Conservation (phyloP, 2,797 vertebrate species). For the Lithobates pipiens region DNA sequence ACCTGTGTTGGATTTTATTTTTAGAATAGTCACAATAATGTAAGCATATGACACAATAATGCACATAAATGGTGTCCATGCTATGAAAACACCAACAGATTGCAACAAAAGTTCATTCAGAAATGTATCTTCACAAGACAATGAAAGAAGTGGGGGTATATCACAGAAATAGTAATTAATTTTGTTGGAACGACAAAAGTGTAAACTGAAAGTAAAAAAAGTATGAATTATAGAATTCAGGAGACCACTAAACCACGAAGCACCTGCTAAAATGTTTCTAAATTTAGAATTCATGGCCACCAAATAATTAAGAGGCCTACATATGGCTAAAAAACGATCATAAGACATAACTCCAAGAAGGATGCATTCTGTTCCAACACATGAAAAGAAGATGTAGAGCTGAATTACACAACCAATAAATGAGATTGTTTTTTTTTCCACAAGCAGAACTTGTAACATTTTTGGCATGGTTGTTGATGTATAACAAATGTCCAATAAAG, state of each 20-base stretch:
- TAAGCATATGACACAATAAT: slow-evolving; percentile 66
- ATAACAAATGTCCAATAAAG: slow-evolving; percentile 68
- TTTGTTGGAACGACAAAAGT: slow-evolving; percentile 65
- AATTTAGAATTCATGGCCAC: slow-evolving; percentile 58
- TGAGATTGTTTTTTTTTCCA: slow-evolving; percentile 63
- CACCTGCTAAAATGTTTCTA: slow-evolving; percentile 46
- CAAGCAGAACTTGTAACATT: slow-evolving; percentile 66
- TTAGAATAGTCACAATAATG: slow-evolving; percentile 64
- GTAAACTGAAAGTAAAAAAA: slow-evolving; percentile 60
- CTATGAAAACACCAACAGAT: slow-evolving; percentile 63
- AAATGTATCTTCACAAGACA: slow-evolving; percentile 67
- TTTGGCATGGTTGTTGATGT: slow-evolving; percentile 68
- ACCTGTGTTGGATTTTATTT: slow-evolving; percentile 49
- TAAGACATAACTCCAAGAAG: slow-evolving; percentile 67
- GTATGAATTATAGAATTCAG: slow-evolving; percentile 67
- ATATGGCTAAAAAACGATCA: slow-evolving; percentile 63
- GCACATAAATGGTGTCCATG: slow-evolving; percentile 66
- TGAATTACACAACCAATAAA: slow-evolving; percentile 60
- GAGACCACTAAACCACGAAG: slow-evolving; percentile 63
- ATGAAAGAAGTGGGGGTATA: slow-evolving; percentile 65
- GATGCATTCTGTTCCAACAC: slow-evolving; percentile 66
- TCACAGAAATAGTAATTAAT: slow-evolving; percentile 69
- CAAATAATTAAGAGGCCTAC: slow-evolving; percentile 61
- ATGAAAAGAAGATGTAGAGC: slow-evolving; percentile 67
- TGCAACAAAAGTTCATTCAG: slow-evolving; percentile 65